A percentile compares a stretch with the other conserved stretches of the same genome.
phyloP scores from a whole-genome alignment of 2,113 vertebrate species.

The Etia nguti region DNA sequence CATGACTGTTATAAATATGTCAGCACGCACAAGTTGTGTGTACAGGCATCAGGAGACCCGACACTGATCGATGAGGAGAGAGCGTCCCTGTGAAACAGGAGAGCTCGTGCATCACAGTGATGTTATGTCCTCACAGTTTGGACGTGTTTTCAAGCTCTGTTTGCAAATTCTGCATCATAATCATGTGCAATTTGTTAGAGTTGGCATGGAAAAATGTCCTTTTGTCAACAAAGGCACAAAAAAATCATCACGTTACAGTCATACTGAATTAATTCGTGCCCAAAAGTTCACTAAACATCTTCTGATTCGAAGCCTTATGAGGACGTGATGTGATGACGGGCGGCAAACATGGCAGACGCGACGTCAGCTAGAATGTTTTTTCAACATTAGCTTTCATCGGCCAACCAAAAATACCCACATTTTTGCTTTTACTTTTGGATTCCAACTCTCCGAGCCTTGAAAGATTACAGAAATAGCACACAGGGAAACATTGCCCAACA shows the following conservation, averaged over 20 bases:
- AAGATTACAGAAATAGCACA: background rate
- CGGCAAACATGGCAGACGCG: background rate
- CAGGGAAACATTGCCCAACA: background rate
- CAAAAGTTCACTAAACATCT: background rate
- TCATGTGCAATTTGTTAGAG: background rate
- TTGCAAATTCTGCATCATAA: background rate
- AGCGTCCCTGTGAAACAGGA: background rate
- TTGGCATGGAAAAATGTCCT: background rate
- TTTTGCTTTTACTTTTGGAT: background rate
- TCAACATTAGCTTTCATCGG: background rate
- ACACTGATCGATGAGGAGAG: background rate
- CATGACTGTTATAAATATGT: slow-evolving; percentile 38
- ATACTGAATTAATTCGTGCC: background rate
- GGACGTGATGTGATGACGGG: background rate
- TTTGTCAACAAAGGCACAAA: background rate
- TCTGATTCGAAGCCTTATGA: background rate
- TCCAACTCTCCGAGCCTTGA: background rate
- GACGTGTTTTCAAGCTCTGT: background rate
- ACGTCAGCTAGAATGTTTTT: background rate
- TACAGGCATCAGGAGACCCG: background rate
- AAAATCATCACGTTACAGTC: background rate
- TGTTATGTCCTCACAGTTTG: background rate
- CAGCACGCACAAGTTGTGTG: background rate
- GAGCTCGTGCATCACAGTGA: background rate
- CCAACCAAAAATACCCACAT: background rate